Evolutionary conservation across 2,888 invertebrate genomes (phyloP).

Genomic region (Willowsia nigromaculata): DNA sequence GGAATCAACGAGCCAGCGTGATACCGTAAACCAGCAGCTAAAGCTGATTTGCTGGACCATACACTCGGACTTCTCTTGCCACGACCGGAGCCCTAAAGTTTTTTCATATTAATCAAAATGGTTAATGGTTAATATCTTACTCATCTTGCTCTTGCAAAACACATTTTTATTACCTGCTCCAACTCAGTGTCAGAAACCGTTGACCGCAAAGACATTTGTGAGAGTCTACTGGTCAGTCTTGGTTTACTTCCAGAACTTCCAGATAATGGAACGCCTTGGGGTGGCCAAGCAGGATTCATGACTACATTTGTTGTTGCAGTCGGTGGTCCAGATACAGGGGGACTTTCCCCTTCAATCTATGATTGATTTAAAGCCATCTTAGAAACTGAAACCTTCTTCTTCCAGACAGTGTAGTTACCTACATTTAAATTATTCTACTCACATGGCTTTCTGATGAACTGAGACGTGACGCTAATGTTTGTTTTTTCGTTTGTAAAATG

Average conservation of each 20-base stretch:
- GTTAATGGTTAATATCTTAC: not conserved
- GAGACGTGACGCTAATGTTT: conserved; percentile 90
- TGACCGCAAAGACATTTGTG: conserved; percentile 86
- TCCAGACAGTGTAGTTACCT: too few relatives aligned
- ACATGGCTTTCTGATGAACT: conserved; percentile 95
- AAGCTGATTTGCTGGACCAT: conserved; percentile 94
- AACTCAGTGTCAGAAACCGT: conserved; percentile 97
- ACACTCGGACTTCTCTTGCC: conserved; percentile 92
- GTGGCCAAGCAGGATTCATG: conserved; percentile 88
- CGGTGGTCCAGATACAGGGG: conserved; percentile 40
- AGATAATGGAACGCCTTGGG: conserved; percentile 87
- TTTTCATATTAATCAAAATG: not conserved
- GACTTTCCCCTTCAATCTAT: conserved; percentile 74
- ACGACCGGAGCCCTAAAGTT: conserved; percentile 86
- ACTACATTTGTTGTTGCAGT: conserved; percentile 85
- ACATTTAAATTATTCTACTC: conserved; percentile 80
- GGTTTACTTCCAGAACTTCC: conserved; percentile 75
- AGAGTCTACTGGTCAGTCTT: conserved; percentile 75
- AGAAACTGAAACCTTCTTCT: not conserved
- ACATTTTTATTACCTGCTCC: conserved; percentile 84
- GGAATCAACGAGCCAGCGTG: conserved; percentile 92
- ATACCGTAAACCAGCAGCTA: conserved; percentile 92
- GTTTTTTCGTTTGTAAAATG: conserved; percentile 94
- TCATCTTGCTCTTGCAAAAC: not conserved
- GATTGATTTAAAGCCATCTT: not conserved